Conservation (phyloP, 1,140 invertebrate genomes). For the Drosophila miranda region DNA sequence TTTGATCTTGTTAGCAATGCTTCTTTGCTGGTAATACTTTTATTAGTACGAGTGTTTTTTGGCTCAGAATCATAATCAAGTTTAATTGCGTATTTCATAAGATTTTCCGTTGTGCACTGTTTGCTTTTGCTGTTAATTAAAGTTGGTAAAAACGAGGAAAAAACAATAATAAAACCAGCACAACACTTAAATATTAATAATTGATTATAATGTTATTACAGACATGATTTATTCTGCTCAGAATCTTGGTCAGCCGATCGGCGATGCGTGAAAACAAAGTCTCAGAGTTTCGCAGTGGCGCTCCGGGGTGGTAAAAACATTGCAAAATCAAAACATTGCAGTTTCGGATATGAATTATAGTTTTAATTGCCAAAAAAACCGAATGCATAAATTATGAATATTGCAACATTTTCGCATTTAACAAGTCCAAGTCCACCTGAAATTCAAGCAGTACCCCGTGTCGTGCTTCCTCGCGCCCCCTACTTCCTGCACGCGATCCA, state of each 20-base stretch:
- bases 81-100: constrained; percentile 72
- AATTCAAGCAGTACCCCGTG: background rate
- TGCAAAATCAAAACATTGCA: constrained; percentile 61
- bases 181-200: constrained; percentile 74
- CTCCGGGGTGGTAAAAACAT: constrained; percentile 19
- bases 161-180: constrained; percentile 57
- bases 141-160: constrained; percentile 26
- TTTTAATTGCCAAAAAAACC: constrained; percentile 51
- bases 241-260: constrained; percentile 66
- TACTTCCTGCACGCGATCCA: constrained; percentile 69
- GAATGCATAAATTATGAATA: constrained; percentile 65
- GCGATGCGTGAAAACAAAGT: constrained; percentile 62
- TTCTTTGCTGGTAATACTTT: constrained; percentile 3
- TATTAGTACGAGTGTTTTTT: constrained; percentile 12
- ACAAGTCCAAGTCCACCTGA: constrained; percentile 19
- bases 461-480: background rate
- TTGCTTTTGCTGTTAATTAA: constrained; percentile 75
- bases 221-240: constrained; percentile 68
- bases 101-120: constrained; percentile 71
- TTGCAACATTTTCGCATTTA: constrained; percentile 35
- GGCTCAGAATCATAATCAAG: constrained; percentile 48
- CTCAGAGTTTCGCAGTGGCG: background rate
- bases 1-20: constrained; percentile 42
- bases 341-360: constrained; percentile 24
- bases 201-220: constrained; percentile 72